phyloP scores from a whole-genome alignment of 2,113 vertebrate genomes.

The Channa maculata region DNA sequence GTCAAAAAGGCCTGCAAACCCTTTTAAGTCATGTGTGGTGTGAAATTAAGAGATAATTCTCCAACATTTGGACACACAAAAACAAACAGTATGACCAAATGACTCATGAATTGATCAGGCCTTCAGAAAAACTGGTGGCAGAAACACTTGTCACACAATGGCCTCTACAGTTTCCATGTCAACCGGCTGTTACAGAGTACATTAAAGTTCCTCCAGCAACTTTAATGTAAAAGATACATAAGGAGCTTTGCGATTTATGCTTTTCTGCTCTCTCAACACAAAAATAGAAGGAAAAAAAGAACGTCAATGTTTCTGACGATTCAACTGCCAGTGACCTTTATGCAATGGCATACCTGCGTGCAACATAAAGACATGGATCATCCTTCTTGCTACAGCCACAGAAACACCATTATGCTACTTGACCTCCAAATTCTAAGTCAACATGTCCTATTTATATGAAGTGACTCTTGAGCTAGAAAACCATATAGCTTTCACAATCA shows the following conservation, averaged over 20 bases:
- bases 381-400: slow-evolving; percentile 22
- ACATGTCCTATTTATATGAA: slow-evolving; percentile 43
- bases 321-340: slow-evolving; percentile 56
- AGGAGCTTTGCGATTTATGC: slow-evolving; percentile 8
- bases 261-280: slow-evolving; percentile 8
- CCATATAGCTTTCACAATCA: slow-evolving; percentile 29
- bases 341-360: slow-evolving; percentile 39
- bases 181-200: slow-evolving; percentile 41
- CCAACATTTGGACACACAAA: slow-evolving; percentile 9
- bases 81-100: slow-evolving; percentile 26
- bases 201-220: slow-evolving; percentile 36
- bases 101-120: slow-evolving; percentile 27
- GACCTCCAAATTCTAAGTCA: slow-evolving; percentile 60
- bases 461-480: slow-evolving; percentile 24
- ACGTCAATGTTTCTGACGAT: slow-evolving; percentile 31
- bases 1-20: slow-evolving; percentile 2
- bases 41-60: background rate
- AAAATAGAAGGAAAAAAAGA: background rate
- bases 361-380: slow-evolving; percentile 44
- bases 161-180: slow-evolving; percentile 68
- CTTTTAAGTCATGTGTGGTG: background rate
- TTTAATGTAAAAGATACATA: slow-evolving; percentile 7
- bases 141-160: slow-evolving; percentile 48
- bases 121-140: slow-evolving; percentile 34
- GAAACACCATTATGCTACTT: slow-evolving; percentile 65